Base-by-base conservation (phyloP, 2,888 invertebrate species). In the Acleris literana region DNA sequence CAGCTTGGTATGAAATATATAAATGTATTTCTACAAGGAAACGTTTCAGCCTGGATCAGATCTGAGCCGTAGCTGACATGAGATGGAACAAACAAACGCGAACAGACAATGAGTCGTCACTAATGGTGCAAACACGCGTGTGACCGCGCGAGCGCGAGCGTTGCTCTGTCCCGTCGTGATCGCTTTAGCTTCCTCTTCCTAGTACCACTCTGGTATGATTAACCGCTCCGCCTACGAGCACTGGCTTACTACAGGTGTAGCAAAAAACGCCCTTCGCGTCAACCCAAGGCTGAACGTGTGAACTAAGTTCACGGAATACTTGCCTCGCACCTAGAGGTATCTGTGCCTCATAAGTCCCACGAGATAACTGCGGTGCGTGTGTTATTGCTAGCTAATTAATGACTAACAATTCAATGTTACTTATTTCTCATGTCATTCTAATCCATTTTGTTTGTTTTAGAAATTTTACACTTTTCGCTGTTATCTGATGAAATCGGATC, bases 51-150 rank as follows among this genome's bases (percentile, higher is more conserved):
- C 13, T 54, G 33, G 11, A 54, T 33, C 25, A 22, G n/a, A 39
- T 29, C 16, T 43, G 39, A 43, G 17, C 18, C 48, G 39, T 39
- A 39, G 39, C 11, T 4, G 39, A 13, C 39, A 39, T 3, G 13
- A 39, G 11, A 39, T 5, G 39, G 17, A 60, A 16, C 22, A 43
- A 39, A 60, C 49, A 18, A 55, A 55, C 48, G 11, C 67, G 65
- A 65, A 69, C 70, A 69, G 73, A 75, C 75, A 80, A 83, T 82
- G 78, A 78, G 70, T 76, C 76, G 82, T 80, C 71, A 71, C 82
- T 84, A 85, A 84, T 83, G 77, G 78, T 72, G 75, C 75, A 76
- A 71, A 72, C 85, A 81, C 79, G 85, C 81, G 76, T 83, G 80
- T 74, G 81, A 82, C 76, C 56, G 29, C 76, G 76, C 76, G 76